Evolutionary conservation across 2,113 vertebrate species (phyloP).

Genomic region (Amia ocellicauda): DNA sequence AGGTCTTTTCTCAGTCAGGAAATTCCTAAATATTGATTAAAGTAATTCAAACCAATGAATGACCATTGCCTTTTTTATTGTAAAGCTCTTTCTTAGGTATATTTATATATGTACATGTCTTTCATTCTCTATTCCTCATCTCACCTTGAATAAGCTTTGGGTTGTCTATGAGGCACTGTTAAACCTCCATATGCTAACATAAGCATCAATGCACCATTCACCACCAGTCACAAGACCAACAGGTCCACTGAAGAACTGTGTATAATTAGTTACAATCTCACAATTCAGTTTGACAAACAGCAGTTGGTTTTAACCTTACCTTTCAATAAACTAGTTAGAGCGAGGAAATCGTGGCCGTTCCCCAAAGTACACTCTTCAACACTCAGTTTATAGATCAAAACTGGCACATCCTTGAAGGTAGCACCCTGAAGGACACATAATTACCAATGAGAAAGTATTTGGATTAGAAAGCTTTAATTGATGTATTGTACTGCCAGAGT

Average conservation of each 20-base stretch:
- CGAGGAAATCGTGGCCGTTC: slow-evolving; percentile 26
- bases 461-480: background rate
- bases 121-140: too few species aligned
- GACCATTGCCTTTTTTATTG: background rate
- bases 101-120: too few species aligned
- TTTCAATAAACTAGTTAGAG: slow-evolving; percentile 48
- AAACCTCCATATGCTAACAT: too few species aligned
- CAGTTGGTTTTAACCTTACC: slow-evolving; percentile 38
- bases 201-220: too few species aligned
- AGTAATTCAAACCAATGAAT: slow-evolving; percentile 5
- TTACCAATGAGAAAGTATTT: background rate
- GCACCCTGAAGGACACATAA: slow-evolving; percentile 38
- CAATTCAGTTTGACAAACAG: background rate
- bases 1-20: too few species aligned
- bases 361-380: slow-evolving; percentile 37
- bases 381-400: slow-evolving; percentile 56
- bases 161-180: too few species aligned
- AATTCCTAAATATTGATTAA: too few species aligned
- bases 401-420: slow-evolving; percentile 35
- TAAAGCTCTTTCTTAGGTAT: too few species aligned
- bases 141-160: too few species aligned
- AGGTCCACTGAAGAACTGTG: too few species aligned
- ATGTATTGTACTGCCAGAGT: too few species aligned
- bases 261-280: background rate
- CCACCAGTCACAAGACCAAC: too few species aligned